phyloP scores from a whole-genome alignment of 2,113 vertebrate species.

The Psophia crepitans region DNA sequence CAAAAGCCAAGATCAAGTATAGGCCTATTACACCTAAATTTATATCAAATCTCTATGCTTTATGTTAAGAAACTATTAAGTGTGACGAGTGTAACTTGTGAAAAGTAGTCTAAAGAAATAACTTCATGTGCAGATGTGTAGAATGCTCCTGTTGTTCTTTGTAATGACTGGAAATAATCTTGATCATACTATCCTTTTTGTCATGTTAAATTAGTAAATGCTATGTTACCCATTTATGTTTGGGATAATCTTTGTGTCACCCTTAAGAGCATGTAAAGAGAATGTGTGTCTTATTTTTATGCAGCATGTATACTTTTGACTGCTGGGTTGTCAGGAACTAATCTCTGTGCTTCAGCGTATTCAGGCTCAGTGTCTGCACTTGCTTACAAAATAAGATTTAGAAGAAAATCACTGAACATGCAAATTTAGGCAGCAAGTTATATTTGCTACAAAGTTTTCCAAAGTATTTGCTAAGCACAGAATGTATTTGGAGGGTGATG shows the following conservation, averaged over 20 bases:
- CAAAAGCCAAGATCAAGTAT: background rate
- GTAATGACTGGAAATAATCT: background rate
- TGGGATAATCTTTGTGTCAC: background rate
- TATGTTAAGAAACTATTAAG: background rate
- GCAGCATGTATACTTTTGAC: background rate
- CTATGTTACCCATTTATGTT: background rate
- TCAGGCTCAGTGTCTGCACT: background rate
- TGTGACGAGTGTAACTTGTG: background rate
- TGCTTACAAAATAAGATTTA: background rate
- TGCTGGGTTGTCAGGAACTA: background rate
- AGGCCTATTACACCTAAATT: background rate
- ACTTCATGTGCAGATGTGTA: background rate
- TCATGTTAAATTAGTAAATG: background rate
- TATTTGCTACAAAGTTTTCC: background rate
- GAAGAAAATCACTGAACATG: background rate
- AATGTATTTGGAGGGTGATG: background rate
- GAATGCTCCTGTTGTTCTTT: background rate
- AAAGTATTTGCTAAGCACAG: background rate
- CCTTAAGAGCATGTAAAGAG: background rate
- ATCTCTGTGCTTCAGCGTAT: background rate
- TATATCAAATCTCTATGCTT: background rate
- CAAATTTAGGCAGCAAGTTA: background rate
- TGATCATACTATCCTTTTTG: background rate
- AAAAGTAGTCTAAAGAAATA: background rate
- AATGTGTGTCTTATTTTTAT: background rate